Percentiles rank a stretch among this genome's conserved stretches.
These are phyloP conservation scores for Acomys russatus DNA, from an alignment of 2,797 vertebrate genomes.

Conservation along the genomic window DNA sequence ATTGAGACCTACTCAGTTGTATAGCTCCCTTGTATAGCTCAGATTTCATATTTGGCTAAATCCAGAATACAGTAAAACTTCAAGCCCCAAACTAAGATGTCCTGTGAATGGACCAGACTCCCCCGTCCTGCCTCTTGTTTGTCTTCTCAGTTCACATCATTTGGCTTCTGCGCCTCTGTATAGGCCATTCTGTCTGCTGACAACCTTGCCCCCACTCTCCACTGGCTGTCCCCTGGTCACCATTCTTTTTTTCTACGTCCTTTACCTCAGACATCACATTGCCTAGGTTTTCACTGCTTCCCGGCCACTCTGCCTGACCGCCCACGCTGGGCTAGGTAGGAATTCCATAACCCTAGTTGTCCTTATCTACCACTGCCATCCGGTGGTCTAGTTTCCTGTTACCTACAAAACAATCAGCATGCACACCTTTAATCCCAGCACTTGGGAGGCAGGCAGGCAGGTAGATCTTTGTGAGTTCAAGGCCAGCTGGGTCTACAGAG, in stretches of 20 bases:
- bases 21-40: too few species aligned
- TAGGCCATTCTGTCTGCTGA: not conserved
- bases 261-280: not conserved
- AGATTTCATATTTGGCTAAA: not conserved
- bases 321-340: not conserved
- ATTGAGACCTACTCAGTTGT: not conserved
- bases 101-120: not conserved
- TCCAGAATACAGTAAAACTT: slow-evolving; percentile 14
- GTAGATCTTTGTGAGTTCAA: too few species aligned
- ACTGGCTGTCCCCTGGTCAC: not conserved
- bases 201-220: too few species aligned
- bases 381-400: not conserved
- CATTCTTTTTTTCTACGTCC: not conserved
- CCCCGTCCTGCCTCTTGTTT: not conserved
- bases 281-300: not conserved
- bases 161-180: not conserved
- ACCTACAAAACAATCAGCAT: not conserved
- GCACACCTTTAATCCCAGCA: too few species aligned
- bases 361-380: not conserved
- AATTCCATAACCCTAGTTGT: not conserved
- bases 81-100: not conserved
- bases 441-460: too few species aligned
- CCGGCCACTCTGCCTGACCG: not conserved
- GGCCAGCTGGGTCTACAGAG: too few species aligned
- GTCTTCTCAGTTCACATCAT: not conserved